These are phyloP conservation scores for Tyrophagus putrescentiae DNA, from an alignment of 1,140 invertebrate genomes.

Conservation along the genomic window DNA sequence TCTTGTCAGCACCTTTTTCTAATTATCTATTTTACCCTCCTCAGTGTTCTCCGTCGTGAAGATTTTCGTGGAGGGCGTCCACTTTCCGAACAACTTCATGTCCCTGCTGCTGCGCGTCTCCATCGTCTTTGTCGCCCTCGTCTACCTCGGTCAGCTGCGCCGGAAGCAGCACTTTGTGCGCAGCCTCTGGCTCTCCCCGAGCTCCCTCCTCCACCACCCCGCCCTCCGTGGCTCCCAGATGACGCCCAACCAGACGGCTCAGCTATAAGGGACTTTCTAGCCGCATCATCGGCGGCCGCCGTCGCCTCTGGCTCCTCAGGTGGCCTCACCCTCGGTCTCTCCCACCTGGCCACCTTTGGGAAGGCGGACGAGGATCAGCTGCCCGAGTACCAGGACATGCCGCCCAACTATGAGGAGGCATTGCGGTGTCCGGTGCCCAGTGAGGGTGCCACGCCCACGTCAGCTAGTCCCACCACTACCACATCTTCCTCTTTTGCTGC, in stretches of 20 bases:
- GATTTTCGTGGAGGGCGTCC: not conserved
- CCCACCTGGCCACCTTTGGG: too few species aligned
- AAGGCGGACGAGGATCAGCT: not conserved
- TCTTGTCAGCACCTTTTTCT: too few species aligned
- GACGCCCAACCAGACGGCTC: not conserved
- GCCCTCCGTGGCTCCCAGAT: not conserved
- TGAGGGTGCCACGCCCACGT: not conserved
- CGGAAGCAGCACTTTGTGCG: not conserved
- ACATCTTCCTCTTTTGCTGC: too few species aligned
- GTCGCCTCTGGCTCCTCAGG: too few species aligned
- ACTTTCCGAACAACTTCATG: constrained; percentile 15
- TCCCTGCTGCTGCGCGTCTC: not conserved
- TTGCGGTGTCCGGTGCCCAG: not conserved
- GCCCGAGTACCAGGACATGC: constrained; percentile 2
- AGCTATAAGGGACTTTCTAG: constrained; percentile 1
- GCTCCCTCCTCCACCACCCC: constrained; percentile 2
- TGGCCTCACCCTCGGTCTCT: too few species aligned
- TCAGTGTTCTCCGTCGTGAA: constrained; percentile 4
- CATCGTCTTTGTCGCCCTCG: constrained; percentile 8
- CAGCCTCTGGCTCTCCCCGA: constrained; percentile 2
- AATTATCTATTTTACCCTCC: too few species aligned
- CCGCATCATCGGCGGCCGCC: not conserved
- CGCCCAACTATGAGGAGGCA: constrained; percentile 11
- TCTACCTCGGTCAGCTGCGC: not conserved
- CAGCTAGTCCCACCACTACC: not conserved